Conservation (phyloP, 1,140 invertebrate genomes). For the Gryon sp. region DNA sequence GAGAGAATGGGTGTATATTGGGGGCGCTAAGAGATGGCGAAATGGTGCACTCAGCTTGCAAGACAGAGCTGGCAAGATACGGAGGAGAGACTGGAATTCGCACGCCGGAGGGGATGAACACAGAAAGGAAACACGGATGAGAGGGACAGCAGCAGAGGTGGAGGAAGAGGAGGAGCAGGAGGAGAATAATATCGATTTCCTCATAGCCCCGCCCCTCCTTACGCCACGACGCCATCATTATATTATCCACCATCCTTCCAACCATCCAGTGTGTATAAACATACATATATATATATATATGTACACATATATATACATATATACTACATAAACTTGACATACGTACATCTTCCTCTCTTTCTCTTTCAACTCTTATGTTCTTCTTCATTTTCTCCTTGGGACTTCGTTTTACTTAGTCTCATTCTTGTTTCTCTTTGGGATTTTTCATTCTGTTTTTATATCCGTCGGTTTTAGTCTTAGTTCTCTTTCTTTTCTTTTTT, state of each 20-base stretch:
- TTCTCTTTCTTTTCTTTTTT: too few relatives aligned
- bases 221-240: slow-evolving; percentile 80
- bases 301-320: background rate
- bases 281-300: slow-evolving; percentile 43
- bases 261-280: slow-evolving; percentile 71
- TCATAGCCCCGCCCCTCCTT: slow-evolving; percentile 79
- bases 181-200: slow-evolving; percentile 80
- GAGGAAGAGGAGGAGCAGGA: slow-evolving; percentile 78
- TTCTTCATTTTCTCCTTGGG: slow-evolving; percentile 14
- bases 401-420: slow-evolving; percentile 19
- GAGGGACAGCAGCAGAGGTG: slow-evolving; percentile 71
- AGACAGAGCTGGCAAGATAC: slow-evolving; percentile 62
- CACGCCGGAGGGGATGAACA: slow-evolving; percentile 52
- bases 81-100: slow-evolving; percentile 47
- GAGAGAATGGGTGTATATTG: too few relatives aligned
- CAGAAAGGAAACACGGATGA: slow-evolving; percentile 64
- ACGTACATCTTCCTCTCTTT: background rate
- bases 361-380: slow-evolving; percentile 13
- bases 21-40: too few relatives aligned
- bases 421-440: slow-evolving; percentile 38
- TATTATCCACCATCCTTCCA: slow-evolving; percentile 80
- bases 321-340: background rate
- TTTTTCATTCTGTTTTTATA: too few relatives aligned
- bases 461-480: too few relatives aligned
- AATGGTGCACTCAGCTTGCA: slow-evolving; percentile 35